Base-by-base conservation (phyloP, 2,797 vertebrate species). In the Oreochromis mossambicus region DNA sequence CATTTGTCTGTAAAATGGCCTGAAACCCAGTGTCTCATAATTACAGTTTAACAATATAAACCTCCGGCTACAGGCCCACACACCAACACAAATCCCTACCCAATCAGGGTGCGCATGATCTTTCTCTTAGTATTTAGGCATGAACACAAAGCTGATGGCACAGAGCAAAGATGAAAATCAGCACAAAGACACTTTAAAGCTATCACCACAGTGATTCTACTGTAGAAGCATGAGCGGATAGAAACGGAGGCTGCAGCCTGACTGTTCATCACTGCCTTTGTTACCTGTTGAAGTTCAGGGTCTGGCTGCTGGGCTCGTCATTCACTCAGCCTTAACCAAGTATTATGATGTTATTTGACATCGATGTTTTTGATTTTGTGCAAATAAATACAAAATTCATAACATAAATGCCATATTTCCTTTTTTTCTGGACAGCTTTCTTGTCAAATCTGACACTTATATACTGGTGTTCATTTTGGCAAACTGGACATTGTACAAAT, bases 321-420 rank as follows among this genome's bases (percentile, higher is more conserved):
- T 36, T 63, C 6, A n/a, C 58, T n/a, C 17, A 63, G 32, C 58
- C 1, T 63, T 36, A 63, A 63, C 6, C 19, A 36, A 63, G 58
- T 36, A 36, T 63, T 36, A 36, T 36, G 6, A 36, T 63, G 6
- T 63, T n/a, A 63, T 12, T 63, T 63, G 58, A 4, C 32, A n/a
- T 61, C 2, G 0, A 61, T 0, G 0, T 2, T 61, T 61, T 19
- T 34, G 32, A 10, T 32, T 73, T 5, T 48, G 68, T 73, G 24
- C 15, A 32, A 73, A 29, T 48, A 8, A 0, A 48, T 0, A 8
- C 68, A 32, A 50, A 32, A 50, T 5, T 0, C 26, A 19, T 73
- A 12, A 75, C 50, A 75, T 75, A 50, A 48, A 75, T 19, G 17
- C 6, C 0, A 7, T 48, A 48, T 19, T 48, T 52, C 9, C 4